Conservation (phyloP, 2,888 invertebrate genomes). For the Tetragnatha montana region DNA sequence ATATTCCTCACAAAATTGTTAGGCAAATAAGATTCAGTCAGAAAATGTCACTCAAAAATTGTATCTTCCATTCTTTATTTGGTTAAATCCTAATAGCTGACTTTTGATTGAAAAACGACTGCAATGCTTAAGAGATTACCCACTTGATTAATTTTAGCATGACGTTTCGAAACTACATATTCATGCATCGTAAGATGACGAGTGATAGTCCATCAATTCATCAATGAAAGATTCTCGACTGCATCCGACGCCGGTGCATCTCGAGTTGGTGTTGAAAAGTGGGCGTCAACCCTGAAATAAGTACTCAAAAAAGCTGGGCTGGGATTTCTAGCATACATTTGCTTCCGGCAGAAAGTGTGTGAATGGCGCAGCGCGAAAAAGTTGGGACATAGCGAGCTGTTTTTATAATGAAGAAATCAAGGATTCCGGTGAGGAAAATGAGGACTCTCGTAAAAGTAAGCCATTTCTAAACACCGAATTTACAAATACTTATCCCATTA, state of each 20-base stretch:
- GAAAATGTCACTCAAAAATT: no score
- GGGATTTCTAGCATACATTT: constrained; percentile 5
- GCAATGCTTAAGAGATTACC: no score
- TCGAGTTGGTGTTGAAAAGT: constrained; percentile 51
- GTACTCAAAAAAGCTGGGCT: not conserved
- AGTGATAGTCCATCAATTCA: no score
- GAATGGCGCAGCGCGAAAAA: not conserved
- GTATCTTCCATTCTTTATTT: no score
- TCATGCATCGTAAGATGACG: no score
- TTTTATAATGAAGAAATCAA: not conserved
- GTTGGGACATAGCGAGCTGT: not conserved
- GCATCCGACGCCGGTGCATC: not conserved
- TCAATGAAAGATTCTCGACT: not conserved
- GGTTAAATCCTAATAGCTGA: no score
- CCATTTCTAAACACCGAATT: not conserved
- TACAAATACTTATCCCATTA: no score
- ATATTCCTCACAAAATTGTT: no score
- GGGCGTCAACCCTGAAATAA: constrained; percentile 59
- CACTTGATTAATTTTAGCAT: no score
- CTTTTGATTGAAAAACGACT: no score
- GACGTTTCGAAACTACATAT: no score
- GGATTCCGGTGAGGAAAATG: not conserved
- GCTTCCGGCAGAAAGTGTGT: not conserved
- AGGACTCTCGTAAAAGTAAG: not conserved
- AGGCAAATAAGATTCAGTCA: no score